Evolutionary conservation across 2,888 invertebrate species (phyloP).

Genomic region (Coenonympha glycerion): DNA sequence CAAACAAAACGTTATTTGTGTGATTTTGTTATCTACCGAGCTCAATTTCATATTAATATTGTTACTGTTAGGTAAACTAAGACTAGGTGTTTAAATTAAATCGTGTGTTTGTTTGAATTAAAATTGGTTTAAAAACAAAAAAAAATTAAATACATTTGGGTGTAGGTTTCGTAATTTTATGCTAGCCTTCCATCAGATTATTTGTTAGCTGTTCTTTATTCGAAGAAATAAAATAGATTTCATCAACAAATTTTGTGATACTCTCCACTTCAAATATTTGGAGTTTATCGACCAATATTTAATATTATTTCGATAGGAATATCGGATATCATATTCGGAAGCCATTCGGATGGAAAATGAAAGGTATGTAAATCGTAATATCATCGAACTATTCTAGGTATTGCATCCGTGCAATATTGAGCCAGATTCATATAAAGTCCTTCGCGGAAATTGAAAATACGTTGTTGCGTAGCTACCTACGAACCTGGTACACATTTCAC

Average conservation of each 20-base stretch:
- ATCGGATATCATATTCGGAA: conserved; percentile 12
- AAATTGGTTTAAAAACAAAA: too few relatives aligned
- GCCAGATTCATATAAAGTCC: conserved; percentile 9
- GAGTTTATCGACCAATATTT: conserved; percentile 1
- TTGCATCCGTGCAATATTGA: conserved; percentile 23
- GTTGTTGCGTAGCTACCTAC: neutral
- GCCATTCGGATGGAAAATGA: conserved; percentile 28
- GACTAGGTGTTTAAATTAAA: too few relatives aligned
- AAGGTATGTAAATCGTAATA: conserved; percentile 25
- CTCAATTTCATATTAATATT: too few relatives aligned
- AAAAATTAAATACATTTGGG: too few relatives aligned
- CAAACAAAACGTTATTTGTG: neutral
- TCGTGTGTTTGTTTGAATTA: too few relatives aligned
- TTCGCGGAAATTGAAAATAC: conserved; percentile 16
- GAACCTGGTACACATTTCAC: conserved; percentile 8
- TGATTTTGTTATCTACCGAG: neutral
- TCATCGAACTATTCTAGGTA: conserved; percentile 23
- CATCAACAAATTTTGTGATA: neutral
- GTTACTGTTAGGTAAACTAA: too few relatives aligned
- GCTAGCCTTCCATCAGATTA: too few relatives aligned
- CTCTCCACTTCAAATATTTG: neutral
- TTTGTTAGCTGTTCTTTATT: too few relatives aligned
- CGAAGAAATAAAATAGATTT: neutral
- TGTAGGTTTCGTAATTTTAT: too few relatives aligned
- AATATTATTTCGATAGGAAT: conserved; percentile 5